Conservation (phyloP, 2,113 vertebrate species). For the Dolichotis patagonum region DNA sequence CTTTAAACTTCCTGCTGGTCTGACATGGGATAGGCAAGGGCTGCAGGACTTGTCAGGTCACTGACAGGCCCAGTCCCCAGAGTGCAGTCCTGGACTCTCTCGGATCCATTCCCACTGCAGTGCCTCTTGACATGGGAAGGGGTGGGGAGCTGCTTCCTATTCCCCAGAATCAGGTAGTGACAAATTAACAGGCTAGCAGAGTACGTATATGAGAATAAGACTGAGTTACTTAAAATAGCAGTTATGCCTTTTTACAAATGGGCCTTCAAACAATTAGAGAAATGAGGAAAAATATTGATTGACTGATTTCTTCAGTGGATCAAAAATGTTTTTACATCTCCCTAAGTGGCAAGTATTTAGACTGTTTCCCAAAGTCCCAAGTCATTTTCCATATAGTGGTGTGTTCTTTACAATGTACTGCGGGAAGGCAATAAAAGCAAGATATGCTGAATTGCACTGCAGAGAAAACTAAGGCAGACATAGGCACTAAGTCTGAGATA, state of each 20-base stretch:
- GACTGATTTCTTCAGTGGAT: constrained; percentile 29
- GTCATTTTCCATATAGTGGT: neutral
- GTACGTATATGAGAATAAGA: neutral
- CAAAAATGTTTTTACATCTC: neutral
- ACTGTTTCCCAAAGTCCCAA: neutral
- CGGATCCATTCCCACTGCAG: neutral
- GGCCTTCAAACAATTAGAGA: neutral
- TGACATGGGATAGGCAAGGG: neutral
- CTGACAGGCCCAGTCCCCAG: neutral
- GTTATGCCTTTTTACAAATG: neutral
- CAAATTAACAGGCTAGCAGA: neutral
- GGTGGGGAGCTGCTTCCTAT: neutral
- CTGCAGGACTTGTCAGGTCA: neutral
- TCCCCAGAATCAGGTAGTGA: neutral
- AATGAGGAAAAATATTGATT: constrained; percentile 34
- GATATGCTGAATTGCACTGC: neutral
- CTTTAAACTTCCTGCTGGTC: neutral
- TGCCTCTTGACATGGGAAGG: neutral
- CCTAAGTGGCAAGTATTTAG: constrained; percentile 10
- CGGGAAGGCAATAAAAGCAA: neutral
- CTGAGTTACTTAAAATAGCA: neutral
- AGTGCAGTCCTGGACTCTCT: neutral
- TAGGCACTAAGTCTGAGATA: fast-evolving
- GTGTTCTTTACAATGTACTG: neutral
- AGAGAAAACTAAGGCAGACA: neutral